Evolutionary conservation across 1,140 invertebrate genomes (phyloP), one percentile per base, ranked within the genome.

Genomic region (Trachelipus rathkii): DNA sequence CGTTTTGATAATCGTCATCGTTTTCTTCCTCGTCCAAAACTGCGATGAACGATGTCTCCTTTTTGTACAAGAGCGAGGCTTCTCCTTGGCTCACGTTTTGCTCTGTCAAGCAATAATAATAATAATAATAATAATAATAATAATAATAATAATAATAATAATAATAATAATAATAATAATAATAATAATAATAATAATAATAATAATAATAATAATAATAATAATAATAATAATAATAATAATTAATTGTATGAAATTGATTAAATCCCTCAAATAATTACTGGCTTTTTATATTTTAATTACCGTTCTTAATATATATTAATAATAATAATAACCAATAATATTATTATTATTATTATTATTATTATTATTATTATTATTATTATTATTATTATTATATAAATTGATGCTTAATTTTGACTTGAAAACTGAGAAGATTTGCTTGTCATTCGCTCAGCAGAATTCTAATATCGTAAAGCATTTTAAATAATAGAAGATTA

Each of bases 31-130:
- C 79, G n/a, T 90, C 90, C 83, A 92, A 85, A 83, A 92, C 90
- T 76, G 91, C 92, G 76, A 92, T 92, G 83, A 93, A 92, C 50
- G 91, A 92, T 11, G 91, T 91, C 79, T 92, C 92, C 83, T 92
- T 92, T 86, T 93, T 91, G 84, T 94, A 94, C 23, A 94, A 87
- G 71, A 93, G 89, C 3, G 79, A 76, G 85, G 93, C 91, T 83
- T 92, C 87, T 43, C 83, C 83, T 19, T 84, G 84, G 70, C 87
- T 91, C 81, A 87, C 87, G 72, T 88, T 88, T 74, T 77, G 75
- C 46, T 77, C 79, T 81, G 75, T 4, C 11, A 60, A 1, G 19
- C 1, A 15, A 15, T 13, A 3, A 8, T 15, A 60, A 19, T 15
- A 19, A 60, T 15, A 13, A 15, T 19, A 60, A 60, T 60, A 15